Conservation (phyloP, 2,797 vertebrate genomes). For the Urocyon cinereoargenteus region DNA sequence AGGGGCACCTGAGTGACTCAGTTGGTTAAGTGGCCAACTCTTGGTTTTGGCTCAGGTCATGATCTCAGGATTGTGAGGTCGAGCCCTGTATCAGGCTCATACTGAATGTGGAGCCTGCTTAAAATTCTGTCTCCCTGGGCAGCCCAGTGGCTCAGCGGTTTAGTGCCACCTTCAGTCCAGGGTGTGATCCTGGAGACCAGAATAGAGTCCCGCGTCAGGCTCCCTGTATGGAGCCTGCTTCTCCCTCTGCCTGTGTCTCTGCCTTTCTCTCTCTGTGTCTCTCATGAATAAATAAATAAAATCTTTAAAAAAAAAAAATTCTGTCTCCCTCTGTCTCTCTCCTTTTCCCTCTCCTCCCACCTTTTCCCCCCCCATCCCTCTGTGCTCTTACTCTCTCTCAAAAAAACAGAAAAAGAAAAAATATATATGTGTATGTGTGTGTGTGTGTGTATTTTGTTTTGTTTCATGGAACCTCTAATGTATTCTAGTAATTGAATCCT, state of each 20-base stretch:
- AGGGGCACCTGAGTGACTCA: neutral
- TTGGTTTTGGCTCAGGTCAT: neutral
- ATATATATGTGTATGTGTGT: neutral
- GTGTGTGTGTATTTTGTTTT: too few relatives aligned
- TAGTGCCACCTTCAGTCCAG: too few relatives aligned
- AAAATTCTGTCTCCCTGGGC: neutral
- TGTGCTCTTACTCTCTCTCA: neutral
- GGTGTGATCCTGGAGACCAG: too few relatives aligned
- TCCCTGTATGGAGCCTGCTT: too few relatives aligned
- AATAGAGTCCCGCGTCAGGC: too few relatives aligned
- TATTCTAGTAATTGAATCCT: slow-evolving; percentile 35
- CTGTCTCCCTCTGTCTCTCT: neutral
- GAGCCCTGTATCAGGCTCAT: neutral
- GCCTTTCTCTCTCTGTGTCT: too few relatives aligned
- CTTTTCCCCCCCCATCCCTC: neutral
- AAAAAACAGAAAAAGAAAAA: too few relatives aligned
- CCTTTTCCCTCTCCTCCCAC: neutral
- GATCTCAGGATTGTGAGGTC: neutral
- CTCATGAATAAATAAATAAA: too few relatives aligned
- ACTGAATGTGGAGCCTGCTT: neutral
- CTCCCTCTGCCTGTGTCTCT: too few relatives aligned
- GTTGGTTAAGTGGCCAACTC: neutral
- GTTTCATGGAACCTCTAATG: neutral
- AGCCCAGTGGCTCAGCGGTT: too few relatives aligned
- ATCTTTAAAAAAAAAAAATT: neutral